A percentile compares a stretch with the other conserved stretches of the same genome.
Evolutionary conservation across 2,888 invertebrate genomes (phyloP).

Genomic region (Ophonus ardosiacus): DNA sequence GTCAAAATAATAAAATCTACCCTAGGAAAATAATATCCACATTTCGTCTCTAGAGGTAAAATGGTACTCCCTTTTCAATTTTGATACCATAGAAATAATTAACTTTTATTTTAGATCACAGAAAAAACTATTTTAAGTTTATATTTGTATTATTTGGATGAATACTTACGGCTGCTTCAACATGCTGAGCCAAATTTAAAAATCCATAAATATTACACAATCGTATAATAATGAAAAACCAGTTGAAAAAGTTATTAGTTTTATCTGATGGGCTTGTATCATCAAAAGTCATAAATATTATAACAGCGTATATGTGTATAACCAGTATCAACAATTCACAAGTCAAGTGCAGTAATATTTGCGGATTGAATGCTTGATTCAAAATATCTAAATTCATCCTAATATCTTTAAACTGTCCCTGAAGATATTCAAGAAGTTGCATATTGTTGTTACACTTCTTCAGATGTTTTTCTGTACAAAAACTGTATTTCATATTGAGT

Average conservation of each 20-base stretch:
- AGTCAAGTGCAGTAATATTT: conserved; percentile 72
- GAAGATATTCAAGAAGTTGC: conserved; percentile 70
- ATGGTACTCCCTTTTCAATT: no score
- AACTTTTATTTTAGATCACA: no score
- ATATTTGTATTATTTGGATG: neutral
- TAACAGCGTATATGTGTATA: conserved; percentile 73
- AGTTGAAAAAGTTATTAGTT: conserved; percentile 72
- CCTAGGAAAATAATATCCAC: no score
- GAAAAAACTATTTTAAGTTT: no score
- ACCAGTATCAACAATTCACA: conserved; percentile 72
- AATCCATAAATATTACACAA: conserved; percentile 72
- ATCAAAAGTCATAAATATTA: conserved; percentile 72
- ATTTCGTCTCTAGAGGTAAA: no score
- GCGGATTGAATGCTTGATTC: conserved; percentile 73
- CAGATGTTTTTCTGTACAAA: conserved; percentile 36
- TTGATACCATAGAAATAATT: no score
- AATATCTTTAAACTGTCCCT: conserved; percentile 73
- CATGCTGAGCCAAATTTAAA: conserved; percentile 72
- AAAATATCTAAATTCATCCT: conserved; percentile 71
- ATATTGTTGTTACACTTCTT: conserved; percentile 14
- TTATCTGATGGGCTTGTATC: conserved; percentile 69
- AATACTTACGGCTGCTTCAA: conserved; percentile 73
- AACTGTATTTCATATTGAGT: neutral
- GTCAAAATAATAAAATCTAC: no score
- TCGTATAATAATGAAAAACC: conserved; percentile 72